These are phyloP conservation scores for Gasteruption jaculator DNA, from an alignment of 2,888 invertebrate species.

Conservation along the genomic window DNA sequence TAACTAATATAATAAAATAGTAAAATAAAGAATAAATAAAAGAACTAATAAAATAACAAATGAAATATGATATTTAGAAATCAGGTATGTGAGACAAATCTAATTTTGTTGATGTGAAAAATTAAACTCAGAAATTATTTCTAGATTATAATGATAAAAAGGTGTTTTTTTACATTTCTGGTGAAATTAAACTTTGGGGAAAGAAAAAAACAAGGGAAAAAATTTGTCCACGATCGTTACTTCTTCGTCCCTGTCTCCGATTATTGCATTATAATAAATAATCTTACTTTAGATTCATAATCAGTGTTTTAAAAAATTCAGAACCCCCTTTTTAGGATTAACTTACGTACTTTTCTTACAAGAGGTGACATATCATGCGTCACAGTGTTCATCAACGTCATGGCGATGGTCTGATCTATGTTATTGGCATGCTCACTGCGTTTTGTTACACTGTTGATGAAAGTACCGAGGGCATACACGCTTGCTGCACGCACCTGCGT, in stretches of 20 bases:
- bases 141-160: neutral
- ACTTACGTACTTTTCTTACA: conserved; percentile 64
- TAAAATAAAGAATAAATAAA: too few species aligned
- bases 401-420: conserved; percentile 89
- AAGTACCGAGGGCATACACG: conserved; percentile 92
- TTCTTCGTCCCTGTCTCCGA: too few species aligned
- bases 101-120: conserved; percentile 5
- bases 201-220: too few species aligned
- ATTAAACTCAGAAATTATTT: conserved; percentile 1
- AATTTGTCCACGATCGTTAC: too few species aligned
- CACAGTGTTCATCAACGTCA: conserved; percentile 75
- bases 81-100: too few species aligned
- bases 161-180: neutral
- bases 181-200: neutral
- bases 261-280: too few species aligned
- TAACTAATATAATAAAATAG: too few species aligned
- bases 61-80: too few species aligned
- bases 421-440: conserved; percentile 91
- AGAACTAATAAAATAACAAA: too few species aligned
- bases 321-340: too few species aligned
- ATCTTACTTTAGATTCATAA: too few species aligned
- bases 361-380: conserved; percentile 81
- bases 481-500: conserved; percentile 85
- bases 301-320: too few species aligned
- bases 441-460: conserved; percentile 78